phyloP scores from a whole-genome alignment of 2,113 vertebrate species.

The Rissa tridactyla region DNA sequence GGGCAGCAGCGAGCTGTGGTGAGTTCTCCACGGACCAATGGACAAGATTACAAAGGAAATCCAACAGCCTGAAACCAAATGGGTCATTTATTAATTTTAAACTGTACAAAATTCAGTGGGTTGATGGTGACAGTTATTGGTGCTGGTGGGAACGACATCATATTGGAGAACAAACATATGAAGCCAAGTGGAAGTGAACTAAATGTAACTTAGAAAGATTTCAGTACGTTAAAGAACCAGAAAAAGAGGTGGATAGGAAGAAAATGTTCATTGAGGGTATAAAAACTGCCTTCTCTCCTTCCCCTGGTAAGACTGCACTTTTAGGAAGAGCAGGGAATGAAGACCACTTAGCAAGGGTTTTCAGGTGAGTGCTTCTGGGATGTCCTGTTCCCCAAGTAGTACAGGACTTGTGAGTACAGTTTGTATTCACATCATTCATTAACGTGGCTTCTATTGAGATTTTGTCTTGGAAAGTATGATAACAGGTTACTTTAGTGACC shows the following conservation, averaged over 20 bases:
- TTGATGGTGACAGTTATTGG: background rate
- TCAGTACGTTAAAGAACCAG: background rate
- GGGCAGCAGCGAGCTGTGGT: background rate
- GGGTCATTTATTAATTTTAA: background rate
- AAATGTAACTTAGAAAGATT: background rate
- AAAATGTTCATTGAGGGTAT: background rate
- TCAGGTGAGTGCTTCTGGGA: rapidly evolving
- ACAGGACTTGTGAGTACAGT: background rate
- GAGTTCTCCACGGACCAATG: background rate
- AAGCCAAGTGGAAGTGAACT: background rate
- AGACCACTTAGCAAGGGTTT: background rate
- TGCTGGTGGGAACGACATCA: background rate
- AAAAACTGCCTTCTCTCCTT: background rate
- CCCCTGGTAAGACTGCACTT: background rate
- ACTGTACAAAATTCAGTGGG: background rate
- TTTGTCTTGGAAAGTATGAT: background rate
- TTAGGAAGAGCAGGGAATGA: background rate
- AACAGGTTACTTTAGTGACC: background rate
- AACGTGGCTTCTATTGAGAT: background rate
- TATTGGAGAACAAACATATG: rapidly evolving
- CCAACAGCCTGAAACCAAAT: background rate
- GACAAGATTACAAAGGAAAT: background rate
- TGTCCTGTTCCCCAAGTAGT: background rate
- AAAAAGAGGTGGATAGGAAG: background rate
- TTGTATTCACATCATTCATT: background rate